Evolutionary conservation across 2,888 invertebrate species (phyloP).

Genomic region (Slavum lentiscoides): DNA sequence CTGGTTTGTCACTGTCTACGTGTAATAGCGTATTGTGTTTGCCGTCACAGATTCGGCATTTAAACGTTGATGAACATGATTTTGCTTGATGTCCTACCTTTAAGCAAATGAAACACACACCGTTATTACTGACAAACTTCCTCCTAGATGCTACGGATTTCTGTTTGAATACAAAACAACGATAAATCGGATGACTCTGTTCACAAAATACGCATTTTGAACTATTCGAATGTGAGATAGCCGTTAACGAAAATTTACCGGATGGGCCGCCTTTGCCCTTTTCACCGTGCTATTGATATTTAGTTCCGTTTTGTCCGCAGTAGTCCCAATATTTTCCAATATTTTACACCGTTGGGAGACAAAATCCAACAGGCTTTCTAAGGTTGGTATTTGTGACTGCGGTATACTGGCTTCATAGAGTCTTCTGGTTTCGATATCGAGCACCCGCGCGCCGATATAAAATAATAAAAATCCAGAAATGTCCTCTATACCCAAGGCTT

Average conservation of each 20-base stretch:
- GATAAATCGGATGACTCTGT: not conserved
- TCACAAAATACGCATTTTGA: not conserved
- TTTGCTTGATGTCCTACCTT: not conserved
- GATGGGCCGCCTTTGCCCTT: not conserved
- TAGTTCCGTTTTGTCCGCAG: not conserved
- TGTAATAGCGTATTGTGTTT: slow-evolving; percentile 12
- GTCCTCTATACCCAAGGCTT: not conserved
- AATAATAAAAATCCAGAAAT: not conserved
- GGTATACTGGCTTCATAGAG: slow-evolving; percentile 3
- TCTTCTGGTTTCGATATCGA: not conserved
- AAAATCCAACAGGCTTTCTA: not conserved
- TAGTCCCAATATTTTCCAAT: not conserved
- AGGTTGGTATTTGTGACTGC: not conserved
- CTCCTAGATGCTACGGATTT: not conserved
- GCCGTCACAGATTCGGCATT: not conserved
- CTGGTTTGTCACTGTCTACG: not conserved
- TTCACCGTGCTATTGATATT: not conserved
- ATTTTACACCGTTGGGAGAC: not conserved
- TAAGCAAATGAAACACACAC: slow-evolving; percentile 3
- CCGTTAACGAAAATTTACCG: not conserved
- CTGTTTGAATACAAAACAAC: not conserved
- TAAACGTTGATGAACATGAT: not conserved
- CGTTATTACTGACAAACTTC: slow-evolving; percentile 1
- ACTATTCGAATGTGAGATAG: not conserved
- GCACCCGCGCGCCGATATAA: not conserved